Conservation (phyloP, 2,113 vertebrate species). For the Numida meleagris region DNA sequence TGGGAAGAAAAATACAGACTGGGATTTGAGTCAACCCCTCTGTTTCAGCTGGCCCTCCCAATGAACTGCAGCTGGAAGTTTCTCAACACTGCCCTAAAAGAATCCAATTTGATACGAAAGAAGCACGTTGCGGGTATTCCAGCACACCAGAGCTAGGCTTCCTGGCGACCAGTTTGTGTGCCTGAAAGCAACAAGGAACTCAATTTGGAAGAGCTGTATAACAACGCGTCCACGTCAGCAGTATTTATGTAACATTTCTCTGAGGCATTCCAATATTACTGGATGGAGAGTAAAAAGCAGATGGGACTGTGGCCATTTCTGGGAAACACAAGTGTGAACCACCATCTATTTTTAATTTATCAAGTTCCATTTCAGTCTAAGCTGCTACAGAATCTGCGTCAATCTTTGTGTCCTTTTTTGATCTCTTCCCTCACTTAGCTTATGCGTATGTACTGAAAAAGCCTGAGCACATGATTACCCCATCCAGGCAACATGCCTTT, state of each 20-base stretch:
- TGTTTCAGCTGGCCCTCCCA: not conserved
- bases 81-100: not conserved
- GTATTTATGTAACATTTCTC: not conserved
- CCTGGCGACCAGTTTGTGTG: not conserved
- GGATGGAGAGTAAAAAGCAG: not conserved
- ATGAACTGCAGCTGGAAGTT: not conserved
- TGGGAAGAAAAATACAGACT: not conserved
- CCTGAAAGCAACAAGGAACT: conserved; percentile 18
- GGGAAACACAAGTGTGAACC: conserved; percentile 50
- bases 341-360: conserved; percentile 60
- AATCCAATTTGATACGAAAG: not conserved
- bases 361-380: conserved; percentile 54
- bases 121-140: not conserved
- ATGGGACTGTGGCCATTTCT: conserved; percentile 32
- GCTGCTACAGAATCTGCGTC: conserved; percentile 46
- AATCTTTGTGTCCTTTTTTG: conserved; percentile 64
- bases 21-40: not conserved
- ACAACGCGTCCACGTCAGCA: not conserved
- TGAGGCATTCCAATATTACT: not conserved
- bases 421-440: conserved; percentile 51
- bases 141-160: not conserved
- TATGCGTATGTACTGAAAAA: conserved; percentile 65
- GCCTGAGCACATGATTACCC: conserved; percentile 66
- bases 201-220: not conserved
- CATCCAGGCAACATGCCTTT: conserved; percentile 65